These are phyloP conservation scores for Nycticebus coucang DNA, from an alignment of 2,113 vertebrate species.

Conservation along the genomic window DNA sequence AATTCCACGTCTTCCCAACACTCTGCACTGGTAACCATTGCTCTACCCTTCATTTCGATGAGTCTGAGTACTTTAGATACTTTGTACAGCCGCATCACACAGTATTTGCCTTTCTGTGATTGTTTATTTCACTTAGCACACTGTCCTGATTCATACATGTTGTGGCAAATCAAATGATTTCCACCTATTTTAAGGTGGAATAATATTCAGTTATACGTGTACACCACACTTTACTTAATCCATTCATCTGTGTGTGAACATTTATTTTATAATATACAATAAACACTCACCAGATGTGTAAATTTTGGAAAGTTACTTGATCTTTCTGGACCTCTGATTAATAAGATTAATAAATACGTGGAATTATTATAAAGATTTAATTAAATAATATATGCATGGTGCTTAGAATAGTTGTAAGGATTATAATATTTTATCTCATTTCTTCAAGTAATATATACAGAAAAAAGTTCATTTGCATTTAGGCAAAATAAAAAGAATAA, in stretches of 20 bases:
- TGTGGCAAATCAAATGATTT: not conserved
- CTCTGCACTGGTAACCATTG: not conserved
- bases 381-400: not conserved
- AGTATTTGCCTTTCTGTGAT: not conserved
- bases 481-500: not conserved
- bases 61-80: not conserved
- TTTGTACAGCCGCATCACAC: not conserved
- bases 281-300: not conserved
- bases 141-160: not conserved
- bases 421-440: not conserved
- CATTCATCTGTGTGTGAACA: not conserved
- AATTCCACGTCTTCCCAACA: not conserved
- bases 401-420: not conserved
- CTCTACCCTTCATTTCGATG: not conserved
- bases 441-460: not conserved
- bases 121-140: not conserved
- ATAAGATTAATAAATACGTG: not conserved
- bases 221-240: not conserved
- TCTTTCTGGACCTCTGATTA: not conserved
- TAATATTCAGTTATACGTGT: too few species aligned
- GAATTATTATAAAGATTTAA: not conserved
- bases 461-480: not conserved
- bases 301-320: not conserved
- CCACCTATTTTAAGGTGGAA: not conserved
- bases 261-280: not conserved